Base-by-base conservation (phyloP, 2,797 vertebrate genomes). In the Tapirus indicus region DNA sequence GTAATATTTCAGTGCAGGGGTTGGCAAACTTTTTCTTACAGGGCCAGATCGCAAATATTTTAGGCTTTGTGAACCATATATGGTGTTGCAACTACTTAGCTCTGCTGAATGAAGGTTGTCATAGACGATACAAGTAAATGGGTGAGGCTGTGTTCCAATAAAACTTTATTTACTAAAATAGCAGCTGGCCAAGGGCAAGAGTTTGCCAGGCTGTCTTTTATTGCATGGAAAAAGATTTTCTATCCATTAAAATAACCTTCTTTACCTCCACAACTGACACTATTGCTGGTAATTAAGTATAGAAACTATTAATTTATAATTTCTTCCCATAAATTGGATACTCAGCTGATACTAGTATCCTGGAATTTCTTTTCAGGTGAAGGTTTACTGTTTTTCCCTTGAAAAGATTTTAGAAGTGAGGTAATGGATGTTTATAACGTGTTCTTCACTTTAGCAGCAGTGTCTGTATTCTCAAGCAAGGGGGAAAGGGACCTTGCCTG, bases 321-420 rank as follows among this genome's bases (percentile, higher is more conserved):
- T 64, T 88, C 41, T 83, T 47, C 3, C 23, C 66, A 77, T 88
- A 82, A 86, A 93, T 66, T 71, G 32, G 20, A 41, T 95, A 68
- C 49, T 88, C 32, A 84, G 95, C 47, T 84, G n/a, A 62, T 11
- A n/a, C 10, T 14, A 52, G 29, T 80, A 12, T 86, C 27, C 49
- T 84, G n/a, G 44, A 77, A 75, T 84, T 94, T 91, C n/a, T 91
- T 87, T 92, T n/a, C 41, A 82, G 77, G 85, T 91, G n/a, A 88
- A 91, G 64, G 62, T 83, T 47, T 69, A 91, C 38, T 58, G 32
- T 58, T 92, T 95, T 85, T 49, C 56, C 25, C 52, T 88, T 66
- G 64, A 64, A 86, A 85, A 90, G 7, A 77, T 60, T 75, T 96
- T 92, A 78, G 64, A 90, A 72, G 38, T 20, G 20, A 83, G 72